Percentiles rank a stretch among this genome's conserved stretches.
Conservation (phyloP, 1,140 invertebrate species). For the Telenomus remus region DNA sequence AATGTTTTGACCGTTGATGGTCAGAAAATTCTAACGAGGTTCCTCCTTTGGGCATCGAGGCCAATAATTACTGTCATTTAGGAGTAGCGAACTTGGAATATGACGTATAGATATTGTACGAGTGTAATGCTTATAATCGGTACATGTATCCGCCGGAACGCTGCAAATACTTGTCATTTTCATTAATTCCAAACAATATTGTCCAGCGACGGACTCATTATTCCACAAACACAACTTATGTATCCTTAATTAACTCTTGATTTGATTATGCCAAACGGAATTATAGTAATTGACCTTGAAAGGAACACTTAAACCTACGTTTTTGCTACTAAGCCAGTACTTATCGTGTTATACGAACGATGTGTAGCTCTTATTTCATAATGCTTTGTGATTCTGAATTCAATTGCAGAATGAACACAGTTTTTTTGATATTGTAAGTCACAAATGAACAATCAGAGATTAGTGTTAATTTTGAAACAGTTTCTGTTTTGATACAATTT, state of each 20-base stretch:
- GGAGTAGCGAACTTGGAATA: constrained; percentile 42
- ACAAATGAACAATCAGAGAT: too few relatives aligned
- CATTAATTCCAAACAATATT: constrained; percentile 57
- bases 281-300: constrained; percentile 56
- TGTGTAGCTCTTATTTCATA: constrained; percentile 41
- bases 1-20: background rate
- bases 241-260: constrained; percentile 50
- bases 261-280: constrained; percentile 51
- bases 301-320: constrained; percentile 49
- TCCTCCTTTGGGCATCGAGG: constrained; percentile 17
- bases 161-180: constrained; percentile 56
- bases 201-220: constrained; percentile 50
- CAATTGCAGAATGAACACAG: background rate
- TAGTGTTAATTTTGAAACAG: too few relatives aligned
- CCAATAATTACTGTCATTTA: constrained; percentile 35
- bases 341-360: constrained; percentile 51
- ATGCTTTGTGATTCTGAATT: constrained; percentile 30
- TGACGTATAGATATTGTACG: constrained; percentile 38
- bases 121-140: constrained; percentile 41
- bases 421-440: background rate
- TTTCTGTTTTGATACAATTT: too few relatives aligned
- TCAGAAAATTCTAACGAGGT: background rate
- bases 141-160: constrained; percentile 52
- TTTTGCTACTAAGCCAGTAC: constrained; percentile 44
- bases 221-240: constrained; percentile 52